Base-by-base conservation (phyloP, 2,888 invertebrate species). In the Phyllotreta cruciferae region DNA sequence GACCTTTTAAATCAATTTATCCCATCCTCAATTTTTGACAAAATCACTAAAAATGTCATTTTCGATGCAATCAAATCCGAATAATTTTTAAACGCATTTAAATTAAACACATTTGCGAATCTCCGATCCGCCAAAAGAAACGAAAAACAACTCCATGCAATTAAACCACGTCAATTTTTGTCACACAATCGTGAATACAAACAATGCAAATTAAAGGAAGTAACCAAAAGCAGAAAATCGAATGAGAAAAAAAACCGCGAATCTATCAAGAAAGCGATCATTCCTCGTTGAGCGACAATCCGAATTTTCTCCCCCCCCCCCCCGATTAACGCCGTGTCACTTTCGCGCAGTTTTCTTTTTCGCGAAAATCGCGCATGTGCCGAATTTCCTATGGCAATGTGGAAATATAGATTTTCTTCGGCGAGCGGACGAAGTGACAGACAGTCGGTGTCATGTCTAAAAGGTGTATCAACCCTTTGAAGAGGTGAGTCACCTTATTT, bases 21-120 rank as follows among this genome's bases (percentile, higher is more conserved):
- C 24, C 24, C 24, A 24, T 4, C 24, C 24, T 24, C 4, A 24
- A 3, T 24, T 24, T 3, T 24, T 24, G 24, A 24, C 24, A 24
- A 24, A 24, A 24, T 24, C 24, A 24, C 4, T 24, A 24, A 24
- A 24, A 24, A 24, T 24, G 24, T 24, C 24, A 24, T 24, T 24
- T 24, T 24, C 24, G 24, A 24, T 1, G 24, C 24, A 24, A 24
- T 24, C 24, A 24, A 24, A 24, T 24, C 24, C 24, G 1, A 24
- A 24, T 4, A 24, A 24, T 3, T 24, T 24, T 24, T 1, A 24
- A 10, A 41, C 41, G n/a, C 41, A 2, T 7, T 62, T 50, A 9
- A 75, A 67, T 55, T 74, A 69, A 66, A 79, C 79, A 39, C 83
- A 84, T 41, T 41, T 47, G 50, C 14, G 42, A 34, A 58, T 11